Base-by-base conservation (phyloP, 2,888 invertebrate genomes). In the Autographa gamma region DNA sequence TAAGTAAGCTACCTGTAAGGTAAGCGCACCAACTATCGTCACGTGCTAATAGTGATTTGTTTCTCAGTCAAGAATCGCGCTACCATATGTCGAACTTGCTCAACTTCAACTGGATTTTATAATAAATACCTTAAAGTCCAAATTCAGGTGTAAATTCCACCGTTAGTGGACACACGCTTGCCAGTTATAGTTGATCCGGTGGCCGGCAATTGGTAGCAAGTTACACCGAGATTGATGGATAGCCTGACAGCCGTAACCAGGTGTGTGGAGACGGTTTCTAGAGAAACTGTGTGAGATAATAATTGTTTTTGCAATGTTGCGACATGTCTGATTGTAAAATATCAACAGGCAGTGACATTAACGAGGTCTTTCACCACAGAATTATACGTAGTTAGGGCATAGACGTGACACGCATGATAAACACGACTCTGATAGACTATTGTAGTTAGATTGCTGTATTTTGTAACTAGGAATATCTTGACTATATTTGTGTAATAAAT, bases 171-270 rank as follows among this genome's bases (percentile, higher is more conserved):
- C 71, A 70, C 59, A 70, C 25, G 63, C 72, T 87, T 86, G 87
- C 89, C 89, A 89, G 89, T 91, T 92, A 92, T 85, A 90, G 88
- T 79, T 86, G 90, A 87, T 90, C 88, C 87, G 81, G 85, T 87
- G 87, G 90, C 89, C 87, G 82, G 85, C 88, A 87, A 92, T 90
- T 88, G 89, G 90, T 91, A 87, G 91, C 89, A 88, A 90, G 85
- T 90, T 85, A 87, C 88, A 88, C 86, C 84, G 81, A 85, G 93
- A 93, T 93, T 93, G 94, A 94, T 94, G 87, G 89, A 93, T 91
- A 82, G 85, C 74, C 82, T 88, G 92, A 92, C 92, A 90, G 83
- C 86, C 89, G 85, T 88, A 87, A 89, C 92, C 89, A 90, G 92
- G 90, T 90, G 90, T 82, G 83, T 84, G 83, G 85, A 87, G 88